phyloP scores from a whole-genome alignment of 1,140 invertebrate genomes.

The Drosophila orosa region DNA sequence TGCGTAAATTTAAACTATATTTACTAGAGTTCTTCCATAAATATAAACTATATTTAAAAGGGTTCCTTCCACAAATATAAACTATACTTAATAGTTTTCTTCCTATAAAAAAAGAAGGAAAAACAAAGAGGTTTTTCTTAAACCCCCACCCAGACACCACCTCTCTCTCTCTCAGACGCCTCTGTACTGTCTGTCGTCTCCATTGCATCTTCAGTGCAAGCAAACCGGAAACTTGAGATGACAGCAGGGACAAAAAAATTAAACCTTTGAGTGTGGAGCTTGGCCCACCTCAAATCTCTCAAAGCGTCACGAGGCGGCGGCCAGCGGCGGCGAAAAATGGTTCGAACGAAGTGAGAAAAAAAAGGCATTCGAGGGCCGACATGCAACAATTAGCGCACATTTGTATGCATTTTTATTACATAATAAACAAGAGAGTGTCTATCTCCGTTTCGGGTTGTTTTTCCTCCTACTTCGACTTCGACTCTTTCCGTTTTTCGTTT shows the following conservation, averaged over 20 bases:
- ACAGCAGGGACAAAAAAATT: conserved; percentile 15
- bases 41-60: too few species aligned
- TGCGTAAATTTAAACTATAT: too few species aligned
- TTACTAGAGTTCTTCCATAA: too few species aligned
- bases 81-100: not conserved
- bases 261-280: conserved; percentile 45
- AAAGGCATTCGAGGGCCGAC: conserved; percentile 37
- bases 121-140: not conserved
- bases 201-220: conserved; percentile 20
- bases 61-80: too few species aligned
- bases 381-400: conserved; percentile 61
- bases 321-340: conserved; percentile 21
- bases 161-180: too few species aligned
- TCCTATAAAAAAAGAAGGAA: not conserved
- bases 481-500: conserved; percentile 9
- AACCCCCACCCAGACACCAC: not conserved
- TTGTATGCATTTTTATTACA: conserved; percentile 66
- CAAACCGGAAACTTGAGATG: conserved; percentile 48
- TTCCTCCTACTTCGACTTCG: too few species aligned
- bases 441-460: conserved; percentile 4
- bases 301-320: conserved; percentile 28
- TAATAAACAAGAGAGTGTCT: conserved; percentile 54
- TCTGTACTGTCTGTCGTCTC: conserved; percentile 20
- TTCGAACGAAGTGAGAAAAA: conserved; percentile 31
- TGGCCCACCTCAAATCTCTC: conserved; percentile 40